Evolutionary conservation across 1,140 invertebrate genomes (phyloP).

Genomic region (Tetramorium alpestre): DNA sequence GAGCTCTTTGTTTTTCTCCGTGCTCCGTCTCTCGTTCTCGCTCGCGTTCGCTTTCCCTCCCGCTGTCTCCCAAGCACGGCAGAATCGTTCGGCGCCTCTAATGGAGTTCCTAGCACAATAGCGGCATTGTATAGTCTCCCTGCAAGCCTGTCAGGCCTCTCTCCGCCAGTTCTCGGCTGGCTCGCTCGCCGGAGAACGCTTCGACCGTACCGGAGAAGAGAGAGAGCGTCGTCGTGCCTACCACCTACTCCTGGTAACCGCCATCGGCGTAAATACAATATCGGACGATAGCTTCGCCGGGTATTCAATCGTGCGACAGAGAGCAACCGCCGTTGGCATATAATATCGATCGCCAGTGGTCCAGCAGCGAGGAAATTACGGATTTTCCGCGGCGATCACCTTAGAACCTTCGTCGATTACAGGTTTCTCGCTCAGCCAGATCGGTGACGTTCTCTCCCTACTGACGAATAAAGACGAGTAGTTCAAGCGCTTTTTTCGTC

Average conservation of each 20-base stretch:
- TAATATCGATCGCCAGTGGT: constrained; percentile 26
- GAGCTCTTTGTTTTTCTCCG: constrained; percentile 14
- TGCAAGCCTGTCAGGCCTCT: constrained; percentile 49
- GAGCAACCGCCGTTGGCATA: constrained; percentile 19
- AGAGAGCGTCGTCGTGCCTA: constrained; percentile 28
- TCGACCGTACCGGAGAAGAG: constrained; percentile 32
- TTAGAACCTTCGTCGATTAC: background rate
- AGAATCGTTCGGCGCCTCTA: constrained; percentile 44
- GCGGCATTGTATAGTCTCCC: constrained; percentile 60
- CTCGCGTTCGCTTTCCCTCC: background rate
- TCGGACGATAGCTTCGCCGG: constrained; percentile 56
- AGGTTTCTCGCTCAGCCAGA: background rate
- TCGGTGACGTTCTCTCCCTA: background rate
- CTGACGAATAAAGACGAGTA: background rate
- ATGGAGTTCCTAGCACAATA: constrained; percentile 71
- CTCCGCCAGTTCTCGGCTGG: background rate
- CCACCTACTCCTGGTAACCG: background rate
- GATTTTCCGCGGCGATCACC: background rate
- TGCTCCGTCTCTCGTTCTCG: constrained; percentile 13
- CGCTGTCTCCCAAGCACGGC: constrained; percentile 4
- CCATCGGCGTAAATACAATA: constrained; percentile 68
- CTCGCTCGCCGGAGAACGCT: constrained; percentile 47
- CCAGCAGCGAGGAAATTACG: constrained; percentile 22
- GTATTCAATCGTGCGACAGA: constrained; percentile 51
- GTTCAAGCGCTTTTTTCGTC: background rate